Base-by-base conservation (phyloP, 2,113 vertebrate species). In the Epinephelus cyanopodus region DNA sequence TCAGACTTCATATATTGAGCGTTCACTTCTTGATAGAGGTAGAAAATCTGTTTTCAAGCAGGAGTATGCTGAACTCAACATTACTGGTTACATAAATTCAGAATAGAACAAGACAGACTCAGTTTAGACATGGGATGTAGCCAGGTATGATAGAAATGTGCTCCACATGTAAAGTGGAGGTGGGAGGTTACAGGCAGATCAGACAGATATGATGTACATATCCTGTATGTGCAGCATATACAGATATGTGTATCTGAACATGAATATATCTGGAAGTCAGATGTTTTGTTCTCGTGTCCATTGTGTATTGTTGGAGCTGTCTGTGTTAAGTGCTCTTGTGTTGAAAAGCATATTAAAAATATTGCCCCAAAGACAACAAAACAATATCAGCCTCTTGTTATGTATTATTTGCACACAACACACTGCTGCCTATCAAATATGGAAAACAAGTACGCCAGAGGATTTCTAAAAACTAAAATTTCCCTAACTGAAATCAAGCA, bases 401-500 rank as follows among this genome's bases (percentile, higher is more conserved):
- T 48, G 23, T 19, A 50, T 48, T 23, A 52, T 23, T 68, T 47
- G 8, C 25, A 56, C 18, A 42, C 29, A 47, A 62, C 47, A 18
- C 54, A 54, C 14, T 54, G 29, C 19, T 82, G 13, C 63, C 45
- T 37, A 76, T 45, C 11, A 75, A 62, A 2, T 61, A 45, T 47
- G 47, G n/a, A 39, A 77, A 68, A 69, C 29, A 60, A 69, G 57
- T 29, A 25, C 29, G 15, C 39, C 21, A 47, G 45, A 54, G 27
- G 42, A 45, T 29, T 70, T 67, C 15, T 39, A 14, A 6, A 23
- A 58, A 53, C 7, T 66, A 1, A 56, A 66, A 54, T n/a, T 48
- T 25, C 2, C 25, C 37, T 5, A 65, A 54, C 42, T 19, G 66
- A 48, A 83, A 48, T 76, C 47, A 67, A 80, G 65, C 56, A 68